These are phyloP conservation scores for Pseudobourletiella spinata DNA, from an alignment of 1,140 invertebrate genomes.

Conservation along the genomic window DNA sequence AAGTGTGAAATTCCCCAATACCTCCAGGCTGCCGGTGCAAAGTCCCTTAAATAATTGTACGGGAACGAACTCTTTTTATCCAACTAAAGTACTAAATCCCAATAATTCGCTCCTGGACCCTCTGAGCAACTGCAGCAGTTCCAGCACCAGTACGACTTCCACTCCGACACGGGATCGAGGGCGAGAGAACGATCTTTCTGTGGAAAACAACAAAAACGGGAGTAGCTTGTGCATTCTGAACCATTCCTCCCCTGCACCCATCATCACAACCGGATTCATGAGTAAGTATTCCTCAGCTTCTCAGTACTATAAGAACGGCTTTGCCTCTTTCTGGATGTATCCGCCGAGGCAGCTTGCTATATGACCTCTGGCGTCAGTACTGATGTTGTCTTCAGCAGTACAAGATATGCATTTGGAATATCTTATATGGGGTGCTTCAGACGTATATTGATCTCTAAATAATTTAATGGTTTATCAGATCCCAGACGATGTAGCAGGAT, in stretches of 20 bases:
- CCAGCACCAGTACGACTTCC: not conserved
- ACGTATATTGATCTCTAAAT: too few relatives aligned
- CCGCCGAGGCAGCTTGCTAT: too few relatives aligned
- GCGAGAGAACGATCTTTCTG: not conserved
- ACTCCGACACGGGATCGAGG: not conserved
- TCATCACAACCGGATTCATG: constrained; percentile 13
- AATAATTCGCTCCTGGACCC: not conserved
- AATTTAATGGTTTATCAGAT: too few relatives aligned
- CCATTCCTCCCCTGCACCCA: constrained; percentile 13
- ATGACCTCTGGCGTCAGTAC: too few relatives aligned
- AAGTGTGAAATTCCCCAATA: constrained; percentile 1
- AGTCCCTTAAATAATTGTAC: not conserved
- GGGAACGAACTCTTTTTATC: not conserved
- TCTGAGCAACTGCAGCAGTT: not conserved
- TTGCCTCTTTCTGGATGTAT: too few relatives aligned
- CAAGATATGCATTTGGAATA: too few relatives aligned
- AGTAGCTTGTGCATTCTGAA: not conserved
- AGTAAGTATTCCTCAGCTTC: constrained; percentile 12
- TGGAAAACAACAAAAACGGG: not conserved
- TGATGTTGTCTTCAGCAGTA: too few relatives aligned
- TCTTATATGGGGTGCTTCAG: too few relatives aligned
- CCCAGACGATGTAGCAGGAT: too few relatives aligned
- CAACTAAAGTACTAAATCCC: constrained; percentile 1
- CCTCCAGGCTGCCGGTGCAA: constrained; percentile 3
- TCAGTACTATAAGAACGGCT: not conserved